These are phyloP conservation scores for Diploptera punctata DNA, from an alignment of 2,888 invertebrate species.

Conservation along the genomic window DNA sequence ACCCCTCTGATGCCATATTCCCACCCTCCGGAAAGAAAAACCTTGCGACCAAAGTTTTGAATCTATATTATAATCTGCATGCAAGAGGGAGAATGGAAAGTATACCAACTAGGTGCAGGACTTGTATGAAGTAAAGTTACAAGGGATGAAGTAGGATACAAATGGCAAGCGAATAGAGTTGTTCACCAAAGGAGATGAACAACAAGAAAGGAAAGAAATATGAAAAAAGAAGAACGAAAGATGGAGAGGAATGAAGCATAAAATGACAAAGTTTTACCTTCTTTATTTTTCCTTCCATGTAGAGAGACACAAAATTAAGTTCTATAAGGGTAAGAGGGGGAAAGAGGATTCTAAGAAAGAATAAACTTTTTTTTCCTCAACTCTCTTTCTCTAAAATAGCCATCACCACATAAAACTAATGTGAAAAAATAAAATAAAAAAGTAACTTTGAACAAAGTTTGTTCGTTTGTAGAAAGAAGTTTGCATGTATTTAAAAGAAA, in stretches of 20 bases:
- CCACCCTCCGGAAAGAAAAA: not conserved
- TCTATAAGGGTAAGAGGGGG: not conserved
- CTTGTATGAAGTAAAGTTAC: not conserved
- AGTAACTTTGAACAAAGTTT: slow-evolving; percentile 5
- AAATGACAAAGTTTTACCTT: slow-evolving; percentile 14
- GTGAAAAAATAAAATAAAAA: slow-evolving; percentile 12
- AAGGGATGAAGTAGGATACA: not conserved
- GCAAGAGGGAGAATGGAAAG: not conserved
- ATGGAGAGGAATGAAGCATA: slow-evolving; percentile 16
- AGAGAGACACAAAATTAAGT: slow-evolving; percentile 13
- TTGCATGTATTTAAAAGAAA: slow-evolving; percentile 16
- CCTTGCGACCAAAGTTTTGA: slow-evolving; percentile 37
- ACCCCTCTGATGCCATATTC: not conserved
- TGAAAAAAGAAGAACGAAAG: not conserved
- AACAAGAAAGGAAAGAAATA: not conserved
- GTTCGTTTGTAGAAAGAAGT: not conserved
- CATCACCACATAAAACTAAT: slow-evolving; percentile 19
- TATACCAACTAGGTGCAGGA: not conserved
- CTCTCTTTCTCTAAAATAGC: not conserved
- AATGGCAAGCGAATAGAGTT: not conserved
- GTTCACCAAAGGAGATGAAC: not conserved
- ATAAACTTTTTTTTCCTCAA: not conserved
- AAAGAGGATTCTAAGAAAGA: not conserved
- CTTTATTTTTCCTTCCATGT: not conserved
- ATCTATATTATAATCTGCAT: slow-evolving; percentile 38